Percentiles rank a stretch among this genome's conserved stretches.
Conservation (phyloP, 1,140 invertebrate species). For the Philaenus spumarius region DNA sequence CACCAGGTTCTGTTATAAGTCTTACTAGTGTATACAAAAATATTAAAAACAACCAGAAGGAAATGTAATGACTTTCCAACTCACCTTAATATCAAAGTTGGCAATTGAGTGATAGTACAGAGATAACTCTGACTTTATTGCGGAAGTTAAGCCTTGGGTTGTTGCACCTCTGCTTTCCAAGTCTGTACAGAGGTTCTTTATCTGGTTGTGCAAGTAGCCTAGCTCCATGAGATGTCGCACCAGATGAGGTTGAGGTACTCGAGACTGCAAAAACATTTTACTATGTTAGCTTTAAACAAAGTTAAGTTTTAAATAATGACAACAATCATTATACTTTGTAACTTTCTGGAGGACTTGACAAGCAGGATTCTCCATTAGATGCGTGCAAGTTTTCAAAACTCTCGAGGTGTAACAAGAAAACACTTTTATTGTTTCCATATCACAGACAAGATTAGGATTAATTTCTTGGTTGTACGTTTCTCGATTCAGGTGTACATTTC, state of each 20-base stretch:
- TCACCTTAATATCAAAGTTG: conserved; percentile 52
- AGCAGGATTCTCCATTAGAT: too few species aligned
- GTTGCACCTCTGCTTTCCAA: conserved; percentile 65
- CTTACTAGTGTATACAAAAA: too few species aligned
- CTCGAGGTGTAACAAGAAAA: too few species aligned
- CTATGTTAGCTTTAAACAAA: not conserved
- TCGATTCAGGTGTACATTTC: too few species aligned
- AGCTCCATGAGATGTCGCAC: conserved; percentile 65
- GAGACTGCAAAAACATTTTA: conserved; percentile 16
- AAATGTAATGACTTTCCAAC: conserved; percentile 12
- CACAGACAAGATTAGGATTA: too few species aligned
- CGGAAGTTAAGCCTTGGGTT: conserved; percentile 80
- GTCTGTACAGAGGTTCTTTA: conserved; percentile 62
- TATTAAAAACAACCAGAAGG: too few species aligned
- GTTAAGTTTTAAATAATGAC: not conserved
- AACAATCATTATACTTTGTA: too few species aligned
- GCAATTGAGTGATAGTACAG: conserved; percentile 85
- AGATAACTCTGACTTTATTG: conserved; percentile 72
- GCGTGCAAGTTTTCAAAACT: too few species aligned
- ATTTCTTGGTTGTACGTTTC: too few species aligned
- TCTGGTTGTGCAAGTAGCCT: conserved; percentile 77
- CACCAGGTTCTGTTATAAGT: too few species aligned
- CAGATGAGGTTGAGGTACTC: conserved; percentile 13
- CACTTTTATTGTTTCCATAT: too few species aligned
- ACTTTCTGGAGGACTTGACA: too few species aligned